These are phyloP conservation scores for Dermolepida albohirtum DNA, from an alignment of 2,888 invertebrate genomes.

Conservation along the genomic window DNA sequence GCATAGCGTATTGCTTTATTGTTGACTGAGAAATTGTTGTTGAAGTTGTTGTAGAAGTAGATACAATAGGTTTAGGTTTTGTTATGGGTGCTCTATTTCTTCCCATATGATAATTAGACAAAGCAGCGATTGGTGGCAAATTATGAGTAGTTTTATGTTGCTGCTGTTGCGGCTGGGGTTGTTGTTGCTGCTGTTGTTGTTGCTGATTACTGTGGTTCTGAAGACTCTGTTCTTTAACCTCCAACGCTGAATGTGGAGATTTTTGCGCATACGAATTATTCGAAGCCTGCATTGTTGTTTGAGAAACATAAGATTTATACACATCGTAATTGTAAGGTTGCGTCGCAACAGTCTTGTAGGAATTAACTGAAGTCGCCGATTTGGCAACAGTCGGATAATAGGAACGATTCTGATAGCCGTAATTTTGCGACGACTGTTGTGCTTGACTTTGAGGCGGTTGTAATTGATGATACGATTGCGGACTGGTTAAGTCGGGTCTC, in stretches of 20 bases:
- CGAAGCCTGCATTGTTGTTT: conserved; percentile 11
- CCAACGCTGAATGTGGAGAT: not conserved
- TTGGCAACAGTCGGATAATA: conserved; percentile 38
- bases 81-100: conserved; percentile 51
- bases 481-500: conserved; percentile 47
- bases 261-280: conserved; percentile 2
- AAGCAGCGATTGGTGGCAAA: conserved; percentile 68
- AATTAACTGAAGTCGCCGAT: conserved; percentile 25
- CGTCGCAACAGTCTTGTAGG: conserved; percentile 43
- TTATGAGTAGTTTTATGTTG: conserved; percentile 64
- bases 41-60: conserved; percentile 44
- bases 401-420: conserved; percentile 39
- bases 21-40: conserved; percentile 38
- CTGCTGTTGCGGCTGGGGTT: conserved; percentile 45
- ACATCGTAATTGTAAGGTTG: conserved; percentile 43
- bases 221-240: conserved; percentile 15
- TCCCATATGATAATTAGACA: conserved; percentile 66
- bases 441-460: conserved; percentile 39
- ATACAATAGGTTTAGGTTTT: conserved; percentile 36
- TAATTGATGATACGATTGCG: conserved; percentile 57
- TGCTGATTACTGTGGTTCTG: conserved; percentile 10
- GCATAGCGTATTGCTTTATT: conserved; percentile 43
- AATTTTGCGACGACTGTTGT: conserved; percentile 35
- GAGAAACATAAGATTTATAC: conserved; percentile 31
- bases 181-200: conserved; percentile 30